phyloP scores from a whole-genome alignment of 2,113 vertebrate species.

The Pterocles orientalis region DNA sequence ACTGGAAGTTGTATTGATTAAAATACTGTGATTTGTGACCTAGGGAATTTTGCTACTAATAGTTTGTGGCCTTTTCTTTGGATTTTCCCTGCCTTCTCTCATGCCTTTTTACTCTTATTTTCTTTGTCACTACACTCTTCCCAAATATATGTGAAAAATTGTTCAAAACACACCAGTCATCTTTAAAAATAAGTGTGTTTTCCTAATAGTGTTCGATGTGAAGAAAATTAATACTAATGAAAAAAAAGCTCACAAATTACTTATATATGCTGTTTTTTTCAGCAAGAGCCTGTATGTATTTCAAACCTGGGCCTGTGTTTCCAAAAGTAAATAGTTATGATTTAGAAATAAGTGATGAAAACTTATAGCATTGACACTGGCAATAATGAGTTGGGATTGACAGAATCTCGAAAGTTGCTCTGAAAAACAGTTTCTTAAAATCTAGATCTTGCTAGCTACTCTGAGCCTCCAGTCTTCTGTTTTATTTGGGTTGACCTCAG shows the following conservation, averaged over 20 bases:
- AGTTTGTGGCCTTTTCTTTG: neutral
- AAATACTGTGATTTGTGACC: slow-evolving; percentile 10
- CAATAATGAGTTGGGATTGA: neutral
- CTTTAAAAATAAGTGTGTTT: neutral
- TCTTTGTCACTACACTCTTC: neutral
- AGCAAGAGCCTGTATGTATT: neutral
- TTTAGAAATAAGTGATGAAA: neutral
- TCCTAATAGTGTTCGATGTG: neutral
- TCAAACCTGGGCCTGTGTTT: neutral
- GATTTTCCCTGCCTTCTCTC: neutral
- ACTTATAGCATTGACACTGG: neutral
- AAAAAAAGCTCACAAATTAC: neutral
- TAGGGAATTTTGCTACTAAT: neutral
- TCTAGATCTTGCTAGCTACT: neutral
- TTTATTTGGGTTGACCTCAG: neutral
- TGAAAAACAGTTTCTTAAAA: neutral
- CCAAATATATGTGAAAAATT: neutral
- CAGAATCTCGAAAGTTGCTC: neutral
- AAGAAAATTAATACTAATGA: neutral
- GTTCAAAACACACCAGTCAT: neutral
- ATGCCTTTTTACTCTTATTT: neutral
- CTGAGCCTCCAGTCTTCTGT: neutral
- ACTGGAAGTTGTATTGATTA: neutral
- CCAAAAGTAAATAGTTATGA: neutral
- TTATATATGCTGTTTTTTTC: neutral